Evolutionary conservation across 2,797 vertebrate species (phyloP), one percentile per base, ranked within the genome.

Genomic region (Pseudomugil tenellus): DNA sequence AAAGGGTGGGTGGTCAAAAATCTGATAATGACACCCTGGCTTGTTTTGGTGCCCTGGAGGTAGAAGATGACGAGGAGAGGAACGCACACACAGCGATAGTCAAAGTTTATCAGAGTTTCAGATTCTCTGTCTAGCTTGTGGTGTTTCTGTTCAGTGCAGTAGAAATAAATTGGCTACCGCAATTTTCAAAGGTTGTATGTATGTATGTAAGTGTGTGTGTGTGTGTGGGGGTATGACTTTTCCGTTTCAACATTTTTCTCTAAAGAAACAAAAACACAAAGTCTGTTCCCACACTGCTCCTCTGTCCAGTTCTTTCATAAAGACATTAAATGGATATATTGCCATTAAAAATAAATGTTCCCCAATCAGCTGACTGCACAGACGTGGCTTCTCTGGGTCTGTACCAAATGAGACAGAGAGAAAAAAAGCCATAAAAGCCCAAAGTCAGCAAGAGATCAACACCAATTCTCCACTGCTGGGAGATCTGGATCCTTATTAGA

Each of bases 341-440:
- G 61, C 66, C 74, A 81, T 83, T 84, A 80, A 81, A 81, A 76
- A 79, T 69, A 79, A 83, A 84, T 78, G 62, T 26, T 29, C 73
- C 41, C 61, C 71, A 75, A 79, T 76, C 32, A 72, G 79, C 21
- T 73, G 37, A 55, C 58, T 48, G 43, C 28, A 55, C 23, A 57
- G 57, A 77, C 67, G 63, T 60, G 25, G 26, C 69, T 67, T 70
- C 64, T 55, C 59, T 69, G 26, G 46, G 58, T 26, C 35, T 23
- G 60, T 71, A 83, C 69, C 41, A 76, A 79, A 87, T 63, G 71
- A 84, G 51, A 72, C 61, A 68, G 8, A 9, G 17, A 65, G 51
- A 77, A 65, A 87, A 81, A 80, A 60, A 11, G 19, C 67, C 79
- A 17, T 3, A 41, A 80, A 84, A 77, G 31, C 32, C 58, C 59